phyloP scores from a whole-genome alignment of 1,140 invertebrate species.

The Popillia japonica region DNA sequence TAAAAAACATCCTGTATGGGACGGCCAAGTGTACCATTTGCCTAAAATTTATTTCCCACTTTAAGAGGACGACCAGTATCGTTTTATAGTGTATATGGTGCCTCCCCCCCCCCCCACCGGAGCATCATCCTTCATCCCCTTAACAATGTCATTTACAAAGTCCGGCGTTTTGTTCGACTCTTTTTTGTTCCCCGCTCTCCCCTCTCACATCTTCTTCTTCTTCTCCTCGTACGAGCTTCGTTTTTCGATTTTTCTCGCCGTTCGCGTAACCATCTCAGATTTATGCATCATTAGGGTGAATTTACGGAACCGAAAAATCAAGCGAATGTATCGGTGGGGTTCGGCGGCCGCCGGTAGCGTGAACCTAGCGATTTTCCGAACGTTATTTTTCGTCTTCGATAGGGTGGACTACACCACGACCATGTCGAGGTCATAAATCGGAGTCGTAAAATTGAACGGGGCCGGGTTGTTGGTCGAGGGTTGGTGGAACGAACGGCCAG shows the following conservation, averaged over 20 bases:
- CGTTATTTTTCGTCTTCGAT: conserved; percentile 20
- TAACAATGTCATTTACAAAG: conserved; percentile 15
- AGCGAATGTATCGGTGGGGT: conserved; percentile 12
- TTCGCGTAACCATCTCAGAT: background rate
- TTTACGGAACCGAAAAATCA: conserved; percentile 35
- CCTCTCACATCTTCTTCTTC: background rate
- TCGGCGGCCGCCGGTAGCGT: background rate
- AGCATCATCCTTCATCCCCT: background rate
- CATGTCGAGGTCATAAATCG: background rate
- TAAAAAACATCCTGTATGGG: no score
- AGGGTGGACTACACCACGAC: background rate
- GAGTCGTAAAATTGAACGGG: background rate
- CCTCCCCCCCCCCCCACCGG: background rate
- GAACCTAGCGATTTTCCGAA: background rate
- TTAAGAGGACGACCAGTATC: background rate
- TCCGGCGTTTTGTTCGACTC: conserved; percentile 4
- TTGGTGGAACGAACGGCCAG: background rate
- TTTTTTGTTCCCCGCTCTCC: background rate
- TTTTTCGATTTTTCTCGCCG: background rate
- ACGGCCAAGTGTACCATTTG: background rate
- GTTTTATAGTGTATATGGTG: background rate
- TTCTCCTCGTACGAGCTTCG: background rate
- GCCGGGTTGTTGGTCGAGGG: no score
- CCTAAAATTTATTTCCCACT: background rate
- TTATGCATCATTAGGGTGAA: conserved; percentile 30